phyloP scores from a whole-genome alignment of 2,888 invertebrate species.

The Drosophila seclusa region DNA sequence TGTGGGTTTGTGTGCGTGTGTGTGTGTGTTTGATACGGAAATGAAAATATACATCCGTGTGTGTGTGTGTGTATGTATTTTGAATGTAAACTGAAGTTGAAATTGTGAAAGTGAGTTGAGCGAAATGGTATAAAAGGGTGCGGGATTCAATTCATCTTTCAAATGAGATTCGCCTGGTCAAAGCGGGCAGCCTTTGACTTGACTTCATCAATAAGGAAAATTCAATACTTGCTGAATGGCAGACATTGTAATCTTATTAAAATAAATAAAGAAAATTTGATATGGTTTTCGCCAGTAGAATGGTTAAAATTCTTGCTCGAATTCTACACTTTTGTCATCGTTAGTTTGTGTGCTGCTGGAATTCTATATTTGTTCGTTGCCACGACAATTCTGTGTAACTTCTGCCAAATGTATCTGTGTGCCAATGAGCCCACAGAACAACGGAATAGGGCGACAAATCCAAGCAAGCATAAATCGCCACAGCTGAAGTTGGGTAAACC shows the following conservation, averaged over 20 bases:
- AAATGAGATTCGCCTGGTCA: slow-evolving; percentile 1
- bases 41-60: slow-evolving; percentile 19
- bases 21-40: slow-evolving; percentile 24
- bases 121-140: not conserved
- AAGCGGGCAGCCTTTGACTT: slow-evolving; percentile 19
- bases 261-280: not conserved
- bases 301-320: not conserved
- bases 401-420: slow-evolving; percentile 39
- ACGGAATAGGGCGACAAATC: slow-evolving; percentile 20
- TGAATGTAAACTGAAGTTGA: slow-evolving; percentile 13
- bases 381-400: slow-evolving; percentile 56
- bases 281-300: not conserved
- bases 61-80: slow-evolving; percentile 9
- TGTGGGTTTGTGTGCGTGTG: slow-evolving; percentile 8
- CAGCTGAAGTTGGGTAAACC: slow-evolving; percentile 43
- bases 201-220: not conserved
- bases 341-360: not conserved
- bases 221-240: not conserved
- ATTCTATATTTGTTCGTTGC: slow-evolving; percentile 2
- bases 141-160: slow-evolving; percentile 21
- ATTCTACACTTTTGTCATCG: slow-evolving; percentile 5
- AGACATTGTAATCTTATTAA: not conserved
- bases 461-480: slow-evolving; percentile 48
- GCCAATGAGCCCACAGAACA: slow-evolving; percentile 35
- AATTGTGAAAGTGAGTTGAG: slow-evolving; percentile 19